Conservation (phyloP, 2,888 invertebrate genomes). For the Blastobasis adustella region DNA sequence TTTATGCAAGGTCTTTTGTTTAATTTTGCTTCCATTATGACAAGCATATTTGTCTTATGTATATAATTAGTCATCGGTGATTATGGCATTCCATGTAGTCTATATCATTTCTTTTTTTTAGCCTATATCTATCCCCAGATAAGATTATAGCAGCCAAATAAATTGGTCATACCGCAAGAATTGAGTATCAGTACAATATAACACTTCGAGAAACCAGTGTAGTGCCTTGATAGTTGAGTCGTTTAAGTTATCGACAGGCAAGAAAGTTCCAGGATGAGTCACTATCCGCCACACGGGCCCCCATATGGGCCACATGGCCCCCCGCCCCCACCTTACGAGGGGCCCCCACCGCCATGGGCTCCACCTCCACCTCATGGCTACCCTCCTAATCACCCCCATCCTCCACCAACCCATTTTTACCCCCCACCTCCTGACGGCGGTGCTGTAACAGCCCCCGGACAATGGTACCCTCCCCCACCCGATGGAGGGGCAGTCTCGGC, state of each 20-base stretch:
- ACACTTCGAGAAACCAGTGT: too few relatives aligned
- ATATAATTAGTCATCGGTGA: too few relatives aligned
- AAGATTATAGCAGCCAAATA: background rate
- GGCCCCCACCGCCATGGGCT: conserved; percentile 25
- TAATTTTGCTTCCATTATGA: too few relatives aligned
- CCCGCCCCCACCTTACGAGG: conserved; percentile 35
- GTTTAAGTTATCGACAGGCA: too few relatives aligned
- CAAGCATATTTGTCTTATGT: too few relatives aligned
- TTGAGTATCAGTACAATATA: too few relatives aligned
- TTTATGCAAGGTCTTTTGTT: too few relatives aligned
- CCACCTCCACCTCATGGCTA: conserved; percentile 19
- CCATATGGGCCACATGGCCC: conserved; percentile 28
- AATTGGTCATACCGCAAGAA: too few relatives aligned
- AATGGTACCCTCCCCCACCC: conserved; percentile 10
- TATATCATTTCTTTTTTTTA: too few relatives aligned
- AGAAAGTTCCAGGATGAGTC: conserved; percentile 34
- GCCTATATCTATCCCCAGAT: background rate
- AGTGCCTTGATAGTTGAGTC: too few relatives aligned
- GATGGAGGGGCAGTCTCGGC: conserved; percentile 19
- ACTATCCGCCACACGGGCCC: conserved; percentile 32
- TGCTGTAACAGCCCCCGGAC: background rate
- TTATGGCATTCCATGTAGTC: too few relatives aligned
- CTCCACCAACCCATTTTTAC: conserved; percentile 15
- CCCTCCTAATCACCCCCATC: conserved; percentile 14
- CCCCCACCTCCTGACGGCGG: conserved; percentile 19